Evolutionary conservation across 2,888 invertebrate genomes (phyloP).

Genomic region (Plebejus melissa): DNA sequence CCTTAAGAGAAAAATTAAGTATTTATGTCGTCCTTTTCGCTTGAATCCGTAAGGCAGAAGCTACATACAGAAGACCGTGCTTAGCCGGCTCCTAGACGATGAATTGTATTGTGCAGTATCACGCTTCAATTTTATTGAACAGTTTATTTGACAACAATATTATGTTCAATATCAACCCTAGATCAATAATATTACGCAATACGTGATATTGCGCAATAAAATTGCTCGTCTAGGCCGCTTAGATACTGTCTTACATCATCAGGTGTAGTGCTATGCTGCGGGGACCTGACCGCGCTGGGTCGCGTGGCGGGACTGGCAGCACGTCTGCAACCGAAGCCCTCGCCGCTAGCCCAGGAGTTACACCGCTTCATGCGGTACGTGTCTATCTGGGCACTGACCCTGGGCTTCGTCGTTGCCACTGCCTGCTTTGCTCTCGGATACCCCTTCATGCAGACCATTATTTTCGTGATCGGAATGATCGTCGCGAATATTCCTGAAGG

Average conservation of each 20-base stretch:
- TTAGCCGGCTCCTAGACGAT: neutral
- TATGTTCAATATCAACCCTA: too few species aligned
- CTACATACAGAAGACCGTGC: too few species aligned
- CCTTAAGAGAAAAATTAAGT: too few species aligned
- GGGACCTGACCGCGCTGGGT: conserved; percentile 90
- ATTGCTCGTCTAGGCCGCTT: too few species aligned
- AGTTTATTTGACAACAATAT: too few species aligned
- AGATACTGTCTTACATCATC: conserved; percentile 28
- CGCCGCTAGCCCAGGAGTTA: conserved; percentile 97
- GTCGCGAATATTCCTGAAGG: conserved; percentile 99
- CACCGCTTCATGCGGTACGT: conserved; percentile 97
- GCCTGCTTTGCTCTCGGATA: conserved; percentile 97
- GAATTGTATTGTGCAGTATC: too few species aligned
- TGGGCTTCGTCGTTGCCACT: conserved; percentile 95
- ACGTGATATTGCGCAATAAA: too few species aligned
- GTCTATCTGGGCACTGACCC: conserved; percentile 92
- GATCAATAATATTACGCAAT: too few species aligned
- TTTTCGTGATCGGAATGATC: conserved; percentile 97
- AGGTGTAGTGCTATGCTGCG: conserved; percentile 91
- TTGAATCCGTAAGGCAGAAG: too few species aligned
- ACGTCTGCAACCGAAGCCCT: conserved; percentile 94
- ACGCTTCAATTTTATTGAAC: too few species aligned
- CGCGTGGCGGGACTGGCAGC: conserved; percentile 95
- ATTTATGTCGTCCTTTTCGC: too few species aligned
- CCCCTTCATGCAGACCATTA: conserved; percentile 98